Base-by-base conservation (phyloP, 2,797 vertebrate genomes). In the Helostoma temminkii region DNA sequence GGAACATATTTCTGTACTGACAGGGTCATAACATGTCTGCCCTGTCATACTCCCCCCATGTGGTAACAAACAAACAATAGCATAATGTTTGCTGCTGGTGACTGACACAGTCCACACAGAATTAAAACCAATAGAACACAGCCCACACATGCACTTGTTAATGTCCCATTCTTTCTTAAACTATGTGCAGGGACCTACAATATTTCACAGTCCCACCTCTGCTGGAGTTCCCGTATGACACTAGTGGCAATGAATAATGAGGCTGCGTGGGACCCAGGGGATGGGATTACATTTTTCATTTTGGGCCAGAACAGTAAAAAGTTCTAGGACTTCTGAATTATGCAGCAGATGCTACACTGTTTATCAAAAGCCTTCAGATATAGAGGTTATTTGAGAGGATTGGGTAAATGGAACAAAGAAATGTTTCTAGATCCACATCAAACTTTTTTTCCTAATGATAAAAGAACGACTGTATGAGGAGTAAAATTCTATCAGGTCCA, bases 211-310 rank as follows among this genome's bases (percentile, higher is more conserved):
- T 47, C 50, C 47, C 61, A 45, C 62, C 74, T 82, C 56, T 63
- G 49, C 71, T 70, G 58, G 53, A 62, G 66, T 74, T 83, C 59
- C 79, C 32, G 24, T 47, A 62, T 76, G 86, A 82, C 71, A 85
- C 60, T 34, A 19, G 69, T 58, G 67, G 73, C 79, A 47, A 66
- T 88, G 85, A 90, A 84, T 88, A 88, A 88, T 86, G 83, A 89
- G 80, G 45, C 80, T 60, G 65, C 48, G 42, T 53, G 39, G 47
- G 57, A 84, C 73, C 80, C 69, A 67, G n/a, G 59, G 80, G 85
- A 88, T 53, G 21, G 63, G 66, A 85, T 76, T 78, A 66, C 65
- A 83, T 87, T 89, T 87, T 89, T 88, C 62, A 85, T 81, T 71
- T 79, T 72, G 37, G 74, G 46, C 68, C 48, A 36, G 70, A 74